These are phyloP conservation scores for Bos indicus DNA, from an alignment of 2,113 vertebrate species.

Conservation along the genomic window DNA sequence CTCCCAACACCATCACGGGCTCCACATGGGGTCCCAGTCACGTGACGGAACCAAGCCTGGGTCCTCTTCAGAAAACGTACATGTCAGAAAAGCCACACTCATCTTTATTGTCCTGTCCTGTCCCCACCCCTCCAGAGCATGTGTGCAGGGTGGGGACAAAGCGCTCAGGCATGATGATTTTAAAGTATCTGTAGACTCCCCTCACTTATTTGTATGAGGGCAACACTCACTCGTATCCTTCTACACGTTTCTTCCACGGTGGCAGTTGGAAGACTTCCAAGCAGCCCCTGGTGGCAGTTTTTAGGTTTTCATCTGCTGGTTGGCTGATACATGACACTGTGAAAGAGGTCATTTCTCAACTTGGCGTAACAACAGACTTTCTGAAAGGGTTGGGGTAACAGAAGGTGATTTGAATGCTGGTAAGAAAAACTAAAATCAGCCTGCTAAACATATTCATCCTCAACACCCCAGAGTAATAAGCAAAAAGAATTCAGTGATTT, in stretches of 20 bases:
- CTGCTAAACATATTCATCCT: neutral
- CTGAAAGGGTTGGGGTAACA: neutral
- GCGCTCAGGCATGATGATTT: neutral
- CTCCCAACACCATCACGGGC: fast-evolving
- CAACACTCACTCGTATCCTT: neutral
- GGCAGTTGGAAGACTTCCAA: neutral
- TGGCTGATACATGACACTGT: neutral
- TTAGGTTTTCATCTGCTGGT: neutral
- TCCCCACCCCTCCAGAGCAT: no score
- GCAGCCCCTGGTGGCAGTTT: neutral
- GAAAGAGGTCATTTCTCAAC: neutral
- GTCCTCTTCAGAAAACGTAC: neutral
- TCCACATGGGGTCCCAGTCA: neutral
- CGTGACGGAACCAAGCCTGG: neutral
- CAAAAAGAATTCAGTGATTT: neutral
- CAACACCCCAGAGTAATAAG: neutral
- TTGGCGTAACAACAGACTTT: neutral
- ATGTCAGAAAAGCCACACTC: neutral
- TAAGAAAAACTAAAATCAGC: neutral
- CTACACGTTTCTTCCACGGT: neutral
- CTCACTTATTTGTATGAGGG: neutral
- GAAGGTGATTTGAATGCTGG: neutral
- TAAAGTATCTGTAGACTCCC: neutral
- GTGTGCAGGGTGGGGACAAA: neutral
- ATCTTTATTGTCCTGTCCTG: neutral